phyloP scores from a whole-genome alignment of 1,140 invertebrate genomes.

The Pteromalus puparum region DNA sequence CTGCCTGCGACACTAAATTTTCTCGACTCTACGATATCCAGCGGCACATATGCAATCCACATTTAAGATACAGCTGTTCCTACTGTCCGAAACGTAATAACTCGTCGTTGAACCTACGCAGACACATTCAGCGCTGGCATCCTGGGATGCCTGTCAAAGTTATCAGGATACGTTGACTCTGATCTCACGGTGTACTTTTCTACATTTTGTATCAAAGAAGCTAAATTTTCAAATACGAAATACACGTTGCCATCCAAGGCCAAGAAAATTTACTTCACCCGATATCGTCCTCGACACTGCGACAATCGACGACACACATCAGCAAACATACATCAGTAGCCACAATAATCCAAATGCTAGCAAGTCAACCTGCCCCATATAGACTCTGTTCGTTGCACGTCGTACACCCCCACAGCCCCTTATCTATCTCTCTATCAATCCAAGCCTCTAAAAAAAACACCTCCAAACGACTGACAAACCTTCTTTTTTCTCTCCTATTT shows the following conservation, averaged over 20 bases:
- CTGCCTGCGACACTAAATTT: conserved; percentile 62
- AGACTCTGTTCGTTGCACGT: conserved; percentile 36
- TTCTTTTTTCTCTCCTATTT: conserved; percentile 37
- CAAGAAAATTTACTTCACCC: too few species aligned
- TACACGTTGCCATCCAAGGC: too few species aligned
- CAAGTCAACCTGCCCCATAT: neutral
- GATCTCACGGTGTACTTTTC: neutral
- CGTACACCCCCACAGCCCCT: neutral
- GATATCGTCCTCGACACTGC: too few species aligned
- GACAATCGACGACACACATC: neutral
- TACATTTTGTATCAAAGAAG: too few species aligned
- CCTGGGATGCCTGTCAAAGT: conserved; percentile 57
- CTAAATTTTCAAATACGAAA: too few species aligned
- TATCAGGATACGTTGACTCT: conserved; percentile 60
- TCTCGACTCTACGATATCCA: conserved; percentile 71
- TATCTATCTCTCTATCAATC: neutral
- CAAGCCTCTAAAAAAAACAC: neutral
- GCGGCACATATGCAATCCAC: conserved; percentile 66
- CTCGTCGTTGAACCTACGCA: conserved; percentile 66
- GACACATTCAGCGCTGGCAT: conserved; percentile 72
- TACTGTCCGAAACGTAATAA: conserved; percentile 69
- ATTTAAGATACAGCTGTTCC: conserved; percentile 69
- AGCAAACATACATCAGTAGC: neutral
- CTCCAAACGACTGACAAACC: conserved; percentile 13
- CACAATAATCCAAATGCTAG: neutral